A percentile compares a stretch with the other conserved stretches of the same genome.
These are phyloP conservation scores for Drosophila aldrichi DNA, from an alignment of 2,888 invertebrate genomes.

Conservation along the genomic window DNA sequence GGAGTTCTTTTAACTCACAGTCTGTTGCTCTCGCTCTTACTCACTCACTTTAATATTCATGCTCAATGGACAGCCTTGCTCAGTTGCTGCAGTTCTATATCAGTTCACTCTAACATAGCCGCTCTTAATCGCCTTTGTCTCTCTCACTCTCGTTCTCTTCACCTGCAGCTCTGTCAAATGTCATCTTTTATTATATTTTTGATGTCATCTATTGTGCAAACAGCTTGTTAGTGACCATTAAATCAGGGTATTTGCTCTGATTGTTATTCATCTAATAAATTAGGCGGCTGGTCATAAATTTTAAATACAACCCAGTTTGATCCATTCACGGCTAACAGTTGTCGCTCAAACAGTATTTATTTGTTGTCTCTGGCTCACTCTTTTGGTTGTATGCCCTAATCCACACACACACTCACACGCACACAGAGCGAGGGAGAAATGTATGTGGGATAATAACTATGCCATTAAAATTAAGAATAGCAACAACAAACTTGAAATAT, in stretches of 20 bases:
- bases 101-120: background rate
- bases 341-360: constrained; percentile 1
- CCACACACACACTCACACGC: constrained; percentile 7
- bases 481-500: constrained; percentile 35
- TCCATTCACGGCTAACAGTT: constrained; percentile 15
- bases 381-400: constrained; percentile 33
- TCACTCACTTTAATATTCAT: background rate
- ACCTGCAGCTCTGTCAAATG: background rate
- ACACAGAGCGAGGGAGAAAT: constrained; percentile 11
- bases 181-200: background rate
- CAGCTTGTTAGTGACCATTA: constrained; percentile 3
- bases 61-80: background rate
- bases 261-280: constrained; percentile 8
- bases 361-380: background rate
- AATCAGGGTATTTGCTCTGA: background rate
- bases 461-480: constrained; percentile 45
- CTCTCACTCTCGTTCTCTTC: background rate
- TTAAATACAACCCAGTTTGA: background rate
- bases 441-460: constrained; percentile 40
- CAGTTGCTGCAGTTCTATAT: background rate
- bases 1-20: too few species aligned
- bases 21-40: too few species aligned
- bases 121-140: background rate
- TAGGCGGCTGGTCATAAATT: constrained; percentile 1
- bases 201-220: background rate